Evolutionary conservation across 2,888 invertebrate genomes (phyloP), one percentile per base, ranked within the genome.

Genomic region (Octonoba sinensis): DNA sequence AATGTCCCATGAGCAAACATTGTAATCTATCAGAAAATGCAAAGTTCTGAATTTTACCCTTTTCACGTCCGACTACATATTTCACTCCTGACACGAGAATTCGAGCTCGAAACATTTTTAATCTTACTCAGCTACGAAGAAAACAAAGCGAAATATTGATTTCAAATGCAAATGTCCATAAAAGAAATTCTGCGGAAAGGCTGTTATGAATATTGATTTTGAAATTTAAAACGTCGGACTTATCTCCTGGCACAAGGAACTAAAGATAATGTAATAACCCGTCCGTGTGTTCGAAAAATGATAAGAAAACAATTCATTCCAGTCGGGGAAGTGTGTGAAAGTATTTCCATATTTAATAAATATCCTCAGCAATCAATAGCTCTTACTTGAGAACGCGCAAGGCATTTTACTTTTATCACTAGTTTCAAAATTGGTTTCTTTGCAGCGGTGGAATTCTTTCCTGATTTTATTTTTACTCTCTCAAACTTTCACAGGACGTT

Each of bases 241-340:
- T 18, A 64, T 74, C 66, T 65, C 59, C 18, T 12, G n/a, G 46
- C n/a, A 47, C 57, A 66, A 54, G 71, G 54, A 71, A 78, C 64
- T 57, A 65, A 70, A 78, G 78, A 78, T 78, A 78, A 78, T 78
- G 65, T 46, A 78, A 78, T 78, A 78, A 70, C 71, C 56, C 78
- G 71, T 71, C 71, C 64, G 71, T 75, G 57, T 78, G 78, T 71
- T 65, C 56, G 57, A 62, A 47, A 56, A 57, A 57, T 54, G 78
- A 78, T 78, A 78, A 78, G 78, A 78, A 78, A 71, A 78, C 78
- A 78, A 78, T 78, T 78, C 78, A 78, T 78, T 78, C 71, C 71
- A 36, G 18, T 51, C 60, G 57, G 65, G 59, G 24, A 77, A 69
- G 56, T 69, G 62, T 69, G 51, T 27, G 60, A 54, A 70, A 77